These are phyloP conservation scores for Leptobrachium leishanense DNA, from an alignment of 2,113 vertebrate species.

Conservation along the genomic window DNA sequence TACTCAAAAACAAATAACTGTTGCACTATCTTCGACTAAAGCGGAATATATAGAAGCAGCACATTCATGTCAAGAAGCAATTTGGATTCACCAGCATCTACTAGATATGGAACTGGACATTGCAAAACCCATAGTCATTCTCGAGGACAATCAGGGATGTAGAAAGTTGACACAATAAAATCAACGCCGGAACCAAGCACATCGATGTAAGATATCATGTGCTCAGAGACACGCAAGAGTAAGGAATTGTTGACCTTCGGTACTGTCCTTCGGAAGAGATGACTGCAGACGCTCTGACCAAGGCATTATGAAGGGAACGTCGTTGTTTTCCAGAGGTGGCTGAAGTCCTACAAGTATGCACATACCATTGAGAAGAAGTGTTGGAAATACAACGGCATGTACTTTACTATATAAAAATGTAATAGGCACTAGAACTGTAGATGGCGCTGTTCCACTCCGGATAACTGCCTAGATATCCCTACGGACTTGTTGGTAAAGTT, in stretches of 20 bases:
- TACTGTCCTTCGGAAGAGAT: background rate
- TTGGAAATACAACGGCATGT: background rate
- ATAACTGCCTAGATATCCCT: background rate
- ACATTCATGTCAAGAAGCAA: background rate
- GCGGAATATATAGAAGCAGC: no score
- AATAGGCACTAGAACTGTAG: background rate
- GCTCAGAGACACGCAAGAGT: background rate
- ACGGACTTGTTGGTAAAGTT: background rate
- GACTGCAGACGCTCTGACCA: background rate
- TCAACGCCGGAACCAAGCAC: background rate
- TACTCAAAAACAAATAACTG: background rate
- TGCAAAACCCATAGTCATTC: background rate
- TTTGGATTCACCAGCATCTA: background rate
- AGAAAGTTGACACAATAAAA: background rate
- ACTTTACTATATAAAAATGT: background rate
- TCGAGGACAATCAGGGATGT: background rate
- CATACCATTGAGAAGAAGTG: background rate
- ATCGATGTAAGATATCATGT: background rate
- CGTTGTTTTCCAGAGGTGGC: background rate
- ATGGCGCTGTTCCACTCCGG: background rate
- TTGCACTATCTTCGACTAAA: background rate
- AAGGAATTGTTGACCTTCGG: background rate
- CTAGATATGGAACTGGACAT: conserved; percentile 1
- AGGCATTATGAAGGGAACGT: background rate
- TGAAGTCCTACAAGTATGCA: background rate